Base-by-base conservation (phyloP, 2,888 invertebrate species). In the Nephrotoma guestfalica region DNA sequence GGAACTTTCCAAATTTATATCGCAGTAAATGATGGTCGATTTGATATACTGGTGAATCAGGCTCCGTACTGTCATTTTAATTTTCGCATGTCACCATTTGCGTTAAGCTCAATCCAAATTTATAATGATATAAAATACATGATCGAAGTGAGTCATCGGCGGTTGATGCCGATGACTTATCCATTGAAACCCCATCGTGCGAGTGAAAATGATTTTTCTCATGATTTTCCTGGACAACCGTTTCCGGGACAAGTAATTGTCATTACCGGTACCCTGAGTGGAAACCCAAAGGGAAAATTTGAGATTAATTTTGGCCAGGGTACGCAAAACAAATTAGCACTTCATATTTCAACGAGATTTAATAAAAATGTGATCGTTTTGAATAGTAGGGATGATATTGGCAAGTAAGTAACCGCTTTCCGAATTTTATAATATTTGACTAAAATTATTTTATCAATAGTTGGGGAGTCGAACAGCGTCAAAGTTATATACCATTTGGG, bases 131-230 rank as follows among this genome's bases (percentile, higher is more conserved):
- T 92, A 87, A 91, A 91, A 88, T 90, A 89, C 41, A 89, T 92
- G 41, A 91, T 90, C 86, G 92, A 92, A 88, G 90, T 92, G 3
- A 92, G 91, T 88, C 91, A 92, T 89, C 90, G 91, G 4, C 89
- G 90, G 0, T 71, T 71, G 71, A 9, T 9, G 9, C 71, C 71
- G n/a, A 30, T 71, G 11, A 88, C 90, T 0, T 92, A 90, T 85
- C 91, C 91, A 42, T 90, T 91, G 7, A 91, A 91, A 90, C 92
- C 92, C n/a, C 90, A 90, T 5, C 88, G 91, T 87, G 92, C 91
- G 47, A 88, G 89, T 2, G 90, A 71, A 30, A 30, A 91, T 0
- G 90, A 91, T 86, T 91, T 91, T 45, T 91, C 90, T 87, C 91
- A 91, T 87, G 91, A 92, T 88, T 88, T 89, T 43, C 91, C 91